phyloP scores from a whole-genome alignment of 2,113 vertebrate species.

The Mesitornis unicolor region DNA sequence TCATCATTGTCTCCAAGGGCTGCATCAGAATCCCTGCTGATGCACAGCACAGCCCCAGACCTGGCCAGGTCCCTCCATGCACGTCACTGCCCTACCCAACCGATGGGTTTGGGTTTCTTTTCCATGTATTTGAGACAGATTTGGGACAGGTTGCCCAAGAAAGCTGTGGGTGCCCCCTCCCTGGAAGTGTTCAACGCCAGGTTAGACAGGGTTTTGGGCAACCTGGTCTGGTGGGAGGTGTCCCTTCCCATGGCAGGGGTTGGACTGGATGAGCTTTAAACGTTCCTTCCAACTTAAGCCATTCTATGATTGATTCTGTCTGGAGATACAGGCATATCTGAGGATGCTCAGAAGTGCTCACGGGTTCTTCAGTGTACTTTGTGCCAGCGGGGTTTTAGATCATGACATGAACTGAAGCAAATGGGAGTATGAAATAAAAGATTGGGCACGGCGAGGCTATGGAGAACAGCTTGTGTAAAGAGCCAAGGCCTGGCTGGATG shows the following conservation, averaged over 20 bases:
- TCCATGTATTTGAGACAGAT: not conserved
- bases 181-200: too few species aligned
- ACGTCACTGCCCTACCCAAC: accelerated
- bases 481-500: not conserved
- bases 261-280: too few species aligned
- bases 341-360: not conserved
- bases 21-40: not conserved
- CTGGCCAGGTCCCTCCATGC: accelerated
- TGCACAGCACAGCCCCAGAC: accelerated
- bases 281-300: too few species aligned
- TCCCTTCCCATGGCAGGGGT: too few species aligned
- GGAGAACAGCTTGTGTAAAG: not conserved
- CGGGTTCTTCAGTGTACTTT: not conserved
- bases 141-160: too few species aligned
- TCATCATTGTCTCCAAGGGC: not conserved
- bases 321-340: not conserved
- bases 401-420: not conserved
- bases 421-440: accelerated
- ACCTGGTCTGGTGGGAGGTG: too few species aligned
- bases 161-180: too few species aligned
- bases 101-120: not conserved
- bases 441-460: not conserved
- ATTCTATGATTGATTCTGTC: too few species aligned
- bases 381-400: not conserved
- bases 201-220: too few species aligned